phyloP scores from a whole-genome alignment of 2,797 vertebrate species.

The Siniperca obscura region DNA sequence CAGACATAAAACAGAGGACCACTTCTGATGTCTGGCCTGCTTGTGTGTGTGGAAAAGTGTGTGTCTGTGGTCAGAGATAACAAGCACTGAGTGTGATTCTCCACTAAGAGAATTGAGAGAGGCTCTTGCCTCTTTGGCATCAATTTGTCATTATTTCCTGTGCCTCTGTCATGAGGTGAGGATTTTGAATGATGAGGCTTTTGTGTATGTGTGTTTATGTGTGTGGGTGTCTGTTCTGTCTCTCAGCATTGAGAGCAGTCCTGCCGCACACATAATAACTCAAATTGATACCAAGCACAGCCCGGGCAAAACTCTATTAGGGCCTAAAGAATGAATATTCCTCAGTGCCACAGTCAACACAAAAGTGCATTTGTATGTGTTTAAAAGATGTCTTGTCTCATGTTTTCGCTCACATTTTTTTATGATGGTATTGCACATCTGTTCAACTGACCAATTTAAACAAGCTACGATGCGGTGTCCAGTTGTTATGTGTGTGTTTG shows the following conservation, averaged over 20 bases:
- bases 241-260: slow-evolving; percentile 53
- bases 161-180: slow-evolving; percentile 42
- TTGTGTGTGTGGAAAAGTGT: slow-evolving; percentile 25
- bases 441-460: slow-evolving; percentile 67
- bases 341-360: slow-evolving; percentile 19
- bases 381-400: slow-evolving; percentile 28
- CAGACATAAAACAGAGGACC: slow-evolving; percentile 3
- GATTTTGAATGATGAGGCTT: slow-evolving; percentile 64
- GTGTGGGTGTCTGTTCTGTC: slow-evolving; percentile 58
- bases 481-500: slow-evolving; percentile 63
- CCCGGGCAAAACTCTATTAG: slow-evolving; percentile 69
- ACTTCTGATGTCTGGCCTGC: slow-evolving; percentile 18
- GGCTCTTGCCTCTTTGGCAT: slow-evolving; percentile 51
- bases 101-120: slow-evolving; percentile 49
- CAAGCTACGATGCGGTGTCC: slow-evolving; percentile 54
- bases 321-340: slow-evolving; percentile 56
- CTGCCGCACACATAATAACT: slow-evolving; percentile 62
- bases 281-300: slow-evolving; percentile 63
- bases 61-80: slow-evolving; percentile 41
- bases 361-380: slow-evolving; percentile 33
- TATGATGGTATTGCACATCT: slow-evolving; percentile 60
- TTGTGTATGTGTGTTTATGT: slow-evolving; percentile 51
- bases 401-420: slow-evolving; percentile 42
- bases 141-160: slow-evolving; percentile 65
- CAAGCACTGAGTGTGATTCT: slow-evolving; percentile 36